Conservation (phyloP, 2,113 vertebrate genomes). For the Pandion haliaetus region DNA sequence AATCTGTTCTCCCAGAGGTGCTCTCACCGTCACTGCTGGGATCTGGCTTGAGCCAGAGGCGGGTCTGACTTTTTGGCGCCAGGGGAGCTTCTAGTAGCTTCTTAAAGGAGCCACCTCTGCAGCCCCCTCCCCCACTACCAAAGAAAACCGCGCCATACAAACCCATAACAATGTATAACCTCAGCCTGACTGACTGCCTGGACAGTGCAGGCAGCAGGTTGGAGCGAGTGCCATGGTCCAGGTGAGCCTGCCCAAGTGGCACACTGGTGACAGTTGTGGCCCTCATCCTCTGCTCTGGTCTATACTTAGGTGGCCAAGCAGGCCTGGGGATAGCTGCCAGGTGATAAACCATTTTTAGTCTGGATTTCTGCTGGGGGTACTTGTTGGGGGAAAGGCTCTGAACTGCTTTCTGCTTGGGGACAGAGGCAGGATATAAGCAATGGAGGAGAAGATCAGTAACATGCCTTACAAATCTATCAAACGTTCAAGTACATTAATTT, state of each 20-base stretch:
- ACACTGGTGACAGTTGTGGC: not conserved
- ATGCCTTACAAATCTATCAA: not conserved
- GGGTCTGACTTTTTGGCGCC: too few species aligned
- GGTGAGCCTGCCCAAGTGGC: not conserved
- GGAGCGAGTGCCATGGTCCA: rapidly evolving
- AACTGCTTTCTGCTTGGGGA: not conserved
- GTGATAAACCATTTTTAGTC: not conserved
- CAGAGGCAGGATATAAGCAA: not conserved
- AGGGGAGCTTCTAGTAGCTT: too few species aligned
- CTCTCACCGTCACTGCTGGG: too few species aligned
- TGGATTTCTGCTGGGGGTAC: not conserved
- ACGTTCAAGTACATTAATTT: not conserved
- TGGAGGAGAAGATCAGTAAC: not conserved
- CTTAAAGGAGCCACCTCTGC: too few species aligned
- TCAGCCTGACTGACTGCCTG: rapidly evolving
- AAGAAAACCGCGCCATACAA: too few species aligned
- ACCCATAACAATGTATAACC: too few species aligned
- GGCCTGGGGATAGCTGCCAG: not conserved
- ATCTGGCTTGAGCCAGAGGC: too few species aligned
- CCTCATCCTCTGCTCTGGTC: not conserved
- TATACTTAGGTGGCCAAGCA: not conserved
- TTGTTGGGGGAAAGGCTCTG: not conserved
- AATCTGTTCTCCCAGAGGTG: too few species aligned
- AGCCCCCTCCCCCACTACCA: too few species aligned
- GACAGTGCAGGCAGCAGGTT: not conserved